Percentiles rank a stretch among this genome's conserved stretches.
These are phyloP conservation scores for Brachionus calyciflorus DNA, from an alignment of 1,140 invertebrate species.

Conservation along the genomic window DNA sequence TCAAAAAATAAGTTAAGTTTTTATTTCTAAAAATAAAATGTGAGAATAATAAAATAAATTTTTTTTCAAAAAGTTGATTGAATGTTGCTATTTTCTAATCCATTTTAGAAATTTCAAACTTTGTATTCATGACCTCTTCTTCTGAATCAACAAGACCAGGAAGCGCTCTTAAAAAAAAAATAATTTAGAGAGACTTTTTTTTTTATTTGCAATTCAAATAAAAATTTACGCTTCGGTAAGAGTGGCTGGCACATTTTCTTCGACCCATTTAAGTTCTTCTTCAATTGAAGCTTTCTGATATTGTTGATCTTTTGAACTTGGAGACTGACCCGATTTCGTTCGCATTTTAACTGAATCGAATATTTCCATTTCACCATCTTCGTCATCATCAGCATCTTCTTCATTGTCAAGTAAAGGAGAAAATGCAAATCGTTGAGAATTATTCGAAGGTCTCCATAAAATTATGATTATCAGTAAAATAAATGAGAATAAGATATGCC, in stretches of 20 bases:
- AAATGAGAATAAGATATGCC: constrained; percentile 84
- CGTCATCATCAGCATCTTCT: constrained; percentile 65
- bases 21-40: not conserved
- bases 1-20: not conserved
- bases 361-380: constrained; percentile 53
- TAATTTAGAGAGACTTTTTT: not conserved
- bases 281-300: constrained; percentile 63
- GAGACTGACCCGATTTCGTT: not conserved
- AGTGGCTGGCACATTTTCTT: constrained; percentile 80
- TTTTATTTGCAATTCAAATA: constrained; percentile 38
- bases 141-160: constrained; percentile 78
- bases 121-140: constrained; percentile 81
- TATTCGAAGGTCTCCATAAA: constrained; percentile 86
- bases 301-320: not conserved
- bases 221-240: constrained; percentile 67
- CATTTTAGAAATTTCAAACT: constrained; percentile 87
- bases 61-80: too few relatives aligned
- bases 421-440: constrained; percentile 91
- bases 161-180: constrained; percentile 64
- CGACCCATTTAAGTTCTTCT: constrained; percentile 83
- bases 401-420: constrained; percentile 81
- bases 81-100: constrained; percentile 67
- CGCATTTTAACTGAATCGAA: constrained; percentile 45
- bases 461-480: constrained; percentile 87
- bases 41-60: constrained; percentile 17